These are phyloP conservation scores for Leptoteleia sp. DNA, from an alignment of 1,140 invertebrate genomes.

Conservation along the genomic window DNA sequence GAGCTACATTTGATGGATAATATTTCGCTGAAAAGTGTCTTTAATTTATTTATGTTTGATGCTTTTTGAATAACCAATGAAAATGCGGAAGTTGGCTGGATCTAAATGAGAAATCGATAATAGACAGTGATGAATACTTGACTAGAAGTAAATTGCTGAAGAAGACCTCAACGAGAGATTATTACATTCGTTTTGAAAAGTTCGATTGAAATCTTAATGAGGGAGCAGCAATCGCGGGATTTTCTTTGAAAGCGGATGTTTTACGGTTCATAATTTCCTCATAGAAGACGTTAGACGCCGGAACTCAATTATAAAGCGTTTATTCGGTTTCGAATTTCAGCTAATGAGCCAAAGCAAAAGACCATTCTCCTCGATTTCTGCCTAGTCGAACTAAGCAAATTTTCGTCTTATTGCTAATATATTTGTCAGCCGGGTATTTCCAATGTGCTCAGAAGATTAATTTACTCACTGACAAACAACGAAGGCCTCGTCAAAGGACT, in stretches of 20 bases:
- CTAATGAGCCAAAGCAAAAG: background rate
- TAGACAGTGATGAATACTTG: background rate
- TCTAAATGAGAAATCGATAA: conserved; percentile 12
- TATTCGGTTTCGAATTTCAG: background rate
- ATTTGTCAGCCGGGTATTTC: background rate
- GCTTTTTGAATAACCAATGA: no score
- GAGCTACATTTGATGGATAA: no score
- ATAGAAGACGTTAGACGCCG: background rate
- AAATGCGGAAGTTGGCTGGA: no score
- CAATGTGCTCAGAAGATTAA: background rate
- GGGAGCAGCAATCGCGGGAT: background rate
- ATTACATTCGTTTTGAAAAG: background rate
- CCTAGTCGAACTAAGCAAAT: background rate
- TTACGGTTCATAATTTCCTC: background rate
- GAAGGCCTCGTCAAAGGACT: background rate
- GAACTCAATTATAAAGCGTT: conserved; percentile 5
- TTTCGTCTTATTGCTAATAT: background rate
- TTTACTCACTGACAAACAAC: background rate
- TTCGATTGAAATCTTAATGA: conserved; percentile 13
- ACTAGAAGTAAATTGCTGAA: background rate
- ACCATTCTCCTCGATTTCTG: background rate
- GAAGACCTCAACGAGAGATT: background rate
- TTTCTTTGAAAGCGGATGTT: background rate
- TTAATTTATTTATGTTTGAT: no score
- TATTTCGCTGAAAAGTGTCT: no score